Evolutionary conservation across 1,140 invertebrate genomes (phyloP).

Genomic region (Papilio aristodemus): DNA sequence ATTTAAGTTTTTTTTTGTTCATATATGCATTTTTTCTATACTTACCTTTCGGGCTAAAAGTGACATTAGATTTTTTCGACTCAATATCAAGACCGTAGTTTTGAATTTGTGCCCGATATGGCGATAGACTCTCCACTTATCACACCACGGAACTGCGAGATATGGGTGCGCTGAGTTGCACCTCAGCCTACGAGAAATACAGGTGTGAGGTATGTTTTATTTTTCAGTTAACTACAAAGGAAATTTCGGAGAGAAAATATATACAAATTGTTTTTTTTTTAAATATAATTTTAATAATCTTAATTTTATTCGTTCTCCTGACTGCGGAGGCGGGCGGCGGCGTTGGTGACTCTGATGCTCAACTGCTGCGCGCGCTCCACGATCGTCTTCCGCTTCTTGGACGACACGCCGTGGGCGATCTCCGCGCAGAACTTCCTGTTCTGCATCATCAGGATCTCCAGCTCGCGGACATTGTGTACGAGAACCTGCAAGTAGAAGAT

Average conservation of each 20-base stretch:
- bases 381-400: conserved; percentile 97
- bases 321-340: conserved; percentile 95
- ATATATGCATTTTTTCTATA: too few relatives aligned
- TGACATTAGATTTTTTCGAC: too few relatives aligned
- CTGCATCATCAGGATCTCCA: conserved; percentile 99
- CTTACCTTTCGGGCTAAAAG: too few relatives aligned
- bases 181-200: too few relatives aligned
- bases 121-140: too few relatives aligned
- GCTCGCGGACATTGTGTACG: conserved; percentile 86
- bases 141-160: too few relatives aligned
- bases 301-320: conserved; percentile 97
- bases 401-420: conserved; percentile 97
- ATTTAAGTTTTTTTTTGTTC: too few relatives aligned
- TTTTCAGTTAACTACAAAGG: too few relatives aligned
- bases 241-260: not conserved
- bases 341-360: conserved; percentile 97
- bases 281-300: conserved; percentile 45
- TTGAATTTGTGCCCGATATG: too few relatives aligned
- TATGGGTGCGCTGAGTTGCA: too few relatives aligned
- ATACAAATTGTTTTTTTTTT: not conserved
- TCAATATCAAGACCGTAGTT: too few relatives aligned
- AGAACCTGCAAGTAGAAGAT: conserved; percentile 82
- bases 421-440: conserved; percentile 98
- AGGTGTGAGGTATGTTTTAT: too few relatives aligned
- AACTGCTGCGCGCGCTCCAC: conserved; percentile 98